phyloP scores from a whole-genome alignment of 2,888 invertebrate species.

The Cheilosia soror region DNA sequence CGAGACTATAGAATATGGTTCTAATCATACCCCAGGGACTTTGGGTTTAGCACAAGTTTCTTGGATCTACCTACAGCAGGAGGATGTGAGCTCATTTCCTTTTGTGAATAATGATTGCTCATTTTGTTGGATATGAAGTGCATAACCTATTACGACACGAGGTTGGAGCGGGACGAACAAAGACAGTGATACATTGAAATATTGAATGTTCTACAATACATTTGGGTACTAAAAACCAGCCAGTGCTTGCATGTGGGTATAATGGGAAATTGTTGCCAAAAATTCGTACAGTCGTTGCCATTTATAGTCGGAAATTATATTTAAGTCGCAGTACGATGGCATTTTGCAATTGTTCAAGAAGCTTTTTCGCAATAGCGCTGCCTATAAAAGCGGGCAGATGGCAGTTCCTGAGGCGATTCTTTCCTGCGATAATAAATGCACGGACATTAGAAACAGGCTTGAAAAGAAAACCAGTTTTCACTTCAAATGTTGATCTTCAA shows the following conservation, averaged over 20 bases:
- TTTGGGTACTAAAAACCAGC: background rate
- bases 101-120: conserved; percentile 40
- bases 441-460: too few species aligned
- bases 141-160: conserved; percentile 55
- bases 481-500: too few species aligned
- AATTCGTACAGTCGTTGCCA: background rate
- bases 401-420: too few species aligned
- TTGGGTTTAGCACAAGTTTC: background rate
- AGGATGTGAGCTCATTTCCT: conserved; percentile 30
- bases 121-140: conserved; percentile 56
- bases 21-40: conserved; percentile 51
- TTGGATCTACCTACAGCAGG: background rate
- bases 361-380: too few species aligned
- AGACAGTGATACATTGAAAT: background rate
- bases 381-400: too few species aligned
- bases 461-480: too few species aligned
- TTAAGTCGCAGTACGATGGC: too few species aligned
- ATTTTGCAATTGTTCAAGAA: too few species aligned
- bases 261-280: background rate
- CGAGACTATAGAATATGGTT: conserved; percentile 34
- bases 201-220: background rate
- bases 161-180: background rate
- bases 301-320: background rate
- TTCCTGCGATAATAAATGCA: too few species aligned
- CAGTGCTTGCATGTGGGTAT: background rate